Conservation (phyloP, 2,888 invertebrate genomes). For the Cheiracanthium punctorium region DNA sequence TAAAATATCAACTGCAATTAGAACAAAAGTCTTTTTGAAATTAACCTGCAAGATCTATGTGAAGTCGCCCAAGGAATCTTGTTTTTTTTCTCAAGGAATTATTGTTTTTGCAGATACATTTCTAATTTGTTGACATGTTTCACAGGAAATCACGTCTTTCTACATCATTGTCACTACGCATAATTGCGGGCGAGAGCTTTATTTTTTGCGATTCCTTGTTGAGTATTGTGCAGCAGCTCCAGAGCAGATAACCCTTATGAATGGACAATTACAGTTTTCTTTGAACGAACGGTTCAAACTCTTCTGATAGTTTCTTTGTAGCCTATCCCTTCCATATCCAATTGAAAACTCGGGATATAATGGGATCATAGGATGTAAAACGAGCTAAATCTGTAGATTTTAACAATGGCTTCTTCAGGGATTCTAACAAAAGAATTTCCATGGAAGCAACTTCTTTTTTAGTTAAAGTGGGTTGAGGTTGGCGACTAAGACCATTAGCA, state of each 20-base stretch:
- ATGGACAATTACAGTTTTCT: neutral
- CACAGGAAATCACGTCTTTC: neutral
- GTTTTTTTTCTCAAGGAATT: neutral
- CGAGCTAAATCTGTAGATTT: neutral
- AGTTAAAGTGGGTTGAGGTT: neutral
- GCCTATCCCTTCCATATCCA: slow-evolving; percentile 8
- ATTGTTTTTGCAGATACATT: no score
- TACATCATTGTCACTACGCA: neutral
- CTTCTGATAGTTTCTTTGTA: neutral
- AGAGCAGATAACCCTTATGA: neutral
- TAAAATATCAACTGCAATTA: slow-evolving; percentile 72
- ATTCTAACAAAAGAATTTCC: neutral
- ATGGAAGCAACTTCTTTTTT: neutral
- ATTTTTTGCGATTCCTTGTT: slow-evolving; percentile 17
- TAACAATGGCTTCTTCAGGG: neutral
- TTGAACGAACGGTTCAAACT: no score
- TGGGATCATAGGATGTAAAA: neutral
- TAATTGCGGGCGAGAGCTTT: no score
- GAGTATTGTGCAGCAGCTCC: slow-evolving; percentile 2
- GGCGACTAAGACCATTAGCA: neutral
- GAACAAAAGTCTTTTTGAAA: slow-evolving; percentile 70
- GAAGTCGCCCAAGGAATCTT: slow-evolving; percentile 24
- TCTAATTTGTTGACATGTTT: slow-evolving; percentile 13
- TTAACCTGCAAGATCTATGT: slow-evolving; percentile 62
- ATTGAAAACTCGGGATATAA: slow-evolving; percentile 22